Evolutionary conservation across 35 echinoderm and acorn worm species (phyloP).

Genomic region (Chiridota heheva): DNA sequence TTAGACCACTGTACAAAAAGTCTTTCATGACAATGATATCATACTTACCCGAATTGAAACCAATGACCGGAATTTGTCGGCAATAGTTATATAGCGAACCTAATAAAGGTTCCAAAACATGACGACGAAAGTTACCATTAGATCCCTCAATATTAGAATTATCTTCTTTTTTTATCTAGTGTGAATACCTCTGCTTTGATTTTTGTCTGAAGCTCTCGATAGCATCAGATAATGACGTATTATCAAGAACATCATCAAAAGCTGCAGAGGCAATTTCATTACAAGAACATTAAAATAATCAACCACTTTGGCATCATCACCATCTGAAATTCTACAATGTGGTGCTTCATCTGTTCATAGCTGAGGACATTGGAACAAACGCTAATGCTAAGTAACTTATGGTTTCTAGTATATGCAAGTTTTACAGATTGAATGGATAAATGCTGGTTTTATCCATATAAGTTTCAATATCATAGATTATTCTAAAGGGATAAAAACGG

Average conservation of each 20-base stretch:
- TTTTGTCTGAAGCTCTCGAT: background rate
- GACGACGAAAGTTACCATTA: no score
- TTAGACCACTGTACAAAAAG: no score
- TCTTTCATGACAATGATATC: no score
- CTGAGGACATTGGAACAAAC: constrained; percentile 17
- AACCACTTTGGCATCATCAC: background rate
- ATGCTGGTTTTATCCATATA: constrained; percentile 23
- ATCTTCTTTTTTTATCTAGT: no score
- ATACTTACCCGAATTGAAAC: no score
- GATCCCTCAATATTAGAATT: no score
- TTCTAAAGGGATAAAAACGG: constrained; percentile 36
- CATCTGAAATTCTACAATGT: constrained; percentile 14
- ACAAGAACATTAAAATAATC: constrained; percentile 9
- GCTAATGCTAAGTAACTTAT: constrained; percentile 31
- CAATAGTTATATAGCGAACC: no score
- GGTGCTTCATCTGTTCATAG: background rate
- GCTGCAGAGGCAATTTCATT: constrained; percentile 22
- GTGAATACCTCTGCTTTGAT: background rate
- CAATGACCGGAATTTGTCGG: no score
- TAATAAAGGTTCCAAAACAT: no score
- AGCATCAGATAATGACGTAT: background rate
- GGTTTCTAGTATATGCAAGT: no score
- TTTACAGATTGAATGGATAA: background rate
- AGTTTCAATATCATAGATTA: constrained; percentile 32
- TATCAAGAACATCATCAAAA: background rate